Conservation (phyloP, 2,888 invertebrate genomes). For the Smittia sp. region DNA sequence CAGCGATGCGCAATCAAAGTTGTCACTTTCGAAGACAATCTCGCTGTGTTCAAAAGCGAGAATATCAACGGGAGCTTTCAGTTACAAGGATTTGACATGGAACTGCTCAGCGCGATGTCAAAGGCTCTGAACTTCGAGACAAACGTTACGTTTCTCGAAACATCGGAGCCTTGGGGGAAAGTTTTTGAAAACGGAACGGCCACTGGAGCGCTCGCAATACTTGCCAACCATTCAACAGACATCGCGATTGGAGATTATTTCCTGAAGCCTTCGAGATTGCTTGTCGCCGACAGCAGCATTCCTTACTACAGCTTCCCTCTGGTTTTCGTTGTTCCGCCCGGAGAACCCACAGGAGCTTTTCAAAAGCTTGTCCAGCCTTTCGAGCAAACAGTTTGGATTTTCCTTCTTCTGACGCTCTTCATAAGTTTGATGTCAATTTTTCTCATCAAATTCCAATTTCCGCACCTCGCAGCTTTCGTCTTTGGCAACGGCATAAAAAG, state of each 20-base stretch:
- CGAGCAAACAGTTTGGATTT: not conserved
- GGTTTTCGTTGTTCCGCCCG: not conserved
- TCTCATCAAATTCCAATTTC: not conserved
- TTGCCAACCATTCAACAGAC: not conserved
- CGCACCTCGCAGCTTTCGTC: not conserved
- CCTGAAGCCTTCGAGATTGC: not conserved
- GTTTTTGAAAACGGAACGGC: not conserved
- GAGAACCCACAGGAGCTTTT: not conserved
- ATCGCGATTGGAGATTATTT: not conserved
- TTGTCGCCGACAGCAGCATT: not conserved
- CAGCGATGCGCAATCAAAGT: not conserved
- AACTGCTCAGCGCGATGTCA: not conserved
- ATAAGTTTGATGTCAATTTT: not conserved
- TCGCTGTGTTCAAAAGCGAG: not conserved
- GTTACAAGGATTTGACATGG: not conserved
- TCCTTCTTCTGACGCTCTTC: not conserved
- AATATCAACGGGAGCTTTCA: not conserved
- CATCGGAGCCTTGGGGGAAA: not conserved
- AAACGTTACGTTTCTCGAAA: not conserved
- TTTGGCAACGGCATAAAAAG: not conserved
- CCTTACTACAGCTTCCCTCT: not conserved
- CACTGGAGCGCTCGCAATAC: not conserved
- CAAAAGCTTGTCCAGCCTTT: not conserved
- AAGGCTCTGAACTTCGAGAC: not conserved
- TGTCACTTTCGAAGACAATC: not conserved